A percentile compares a stretch with the other conserved stretches of the same genome.
Conservation (phyloP, 2,888 invertebrate species). For the Drosophila cognata region DNA sequence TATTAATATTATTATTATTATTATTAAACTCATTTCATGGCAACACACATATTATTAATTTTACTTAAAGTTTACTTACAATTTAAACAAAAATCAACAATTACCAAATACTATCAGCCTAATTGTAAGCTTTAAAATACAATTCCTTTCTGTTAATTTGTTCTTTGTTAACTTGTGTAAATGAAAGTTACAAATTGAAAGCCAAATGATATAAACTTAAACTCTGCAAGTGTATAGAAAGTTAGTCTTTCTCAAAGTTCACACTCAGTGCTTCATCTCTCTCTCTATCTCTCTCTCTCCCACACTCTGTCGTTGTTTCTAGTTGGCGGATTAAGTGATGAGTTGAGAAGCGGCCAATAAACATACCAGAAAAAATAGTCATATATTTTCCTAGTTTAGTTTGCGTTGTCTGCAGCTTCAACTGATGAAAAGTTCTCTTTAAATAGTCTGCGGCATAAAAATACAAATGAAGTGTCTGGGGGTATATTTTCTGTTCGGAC, state of each 20-base stretch:
- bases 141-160: neutral
- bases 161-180: neutral
- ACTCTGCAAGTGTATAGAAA: slow-evolving; percentile 39
- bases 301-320: slow-evolving; percentile 32
- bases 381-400: slow-evolving; percentile 53
- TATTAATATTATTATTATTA: neutral
- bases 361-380: slow-evolving; percentile 40
- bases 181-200: neutral
- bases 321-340: slow-evolving; percentile 69
- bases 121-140: neutral
- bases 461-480: slow-evolving; percentile 29
- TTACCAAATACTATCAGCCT: neutral
- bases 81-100: neutral
- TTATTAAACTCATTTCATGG: neutral
- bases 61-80: neutral
- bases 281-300: neutral
- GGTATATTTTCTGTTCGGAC: slow-evolving; percentile 4
- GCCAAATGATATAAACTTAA: neutral
- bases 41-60: neutral
- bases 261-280: neutral
- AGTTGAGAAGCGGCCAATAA: slow-evolving; percentile 52
- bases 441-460: slow-evolving; percentile 57
- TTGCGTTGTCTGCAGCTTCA: slow-evolving; percentile 34
- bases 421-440: slow-evolving; percentile 63
- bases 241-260: slow-evolving; percentile 41